A percentile compares a stretch with the other conserved stretches of the same genome.
Evolutionary conservation across 1,140 invertebrate species (phyloP).

Genomic region (Drosophila arizonae): DNA sequence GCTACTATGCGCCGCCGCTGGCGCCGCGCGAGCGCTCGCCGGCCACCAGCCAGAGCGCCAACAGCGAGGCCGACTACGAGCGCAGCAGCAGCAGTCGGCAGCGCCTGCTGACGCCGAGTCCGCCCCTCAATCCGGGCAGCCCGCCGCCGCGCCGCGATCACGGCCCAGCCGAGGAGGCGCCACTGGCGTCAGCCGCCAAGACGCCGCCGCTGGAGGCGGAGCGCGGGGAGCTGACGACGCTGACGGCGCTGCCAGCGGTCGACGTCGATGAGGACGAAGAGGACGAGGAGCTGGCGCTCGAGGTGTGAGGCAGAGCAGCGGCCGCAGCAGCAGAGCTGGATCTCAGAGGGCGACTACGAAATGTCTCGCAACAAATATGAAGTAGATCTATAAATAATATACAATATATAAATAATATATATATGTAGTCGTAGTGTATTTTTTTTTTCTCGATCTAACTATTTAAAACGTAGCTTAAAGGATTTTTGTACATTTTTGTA

Average conservation of each 20-base stretch:
- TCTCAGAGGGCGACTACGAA: conserved; percentile 55
- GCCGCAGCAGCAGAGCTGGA: conserved; percentile 43
- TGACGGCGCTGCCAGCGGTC: conserved; percentile 10
- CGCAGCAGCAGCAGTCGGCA: conserved; percentile 60
- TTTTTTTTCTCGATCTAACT: conserved; percentile 34
- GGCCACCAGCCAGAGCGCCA: conserved; percentile 66
- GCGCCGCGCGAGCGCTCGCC: conserved; percentile 55
- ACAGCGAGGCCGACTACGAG: conserved; percentile 64
- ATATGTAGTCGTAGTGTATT: conserved; percentile 12
- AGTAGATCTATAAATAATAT: conserved; percentile 1
- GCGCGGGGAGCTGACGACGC: conserved; percentile 1
- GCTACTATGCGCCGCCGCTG: conserved; percentile 65
- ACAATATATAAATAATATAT: conserved; percentile 1
- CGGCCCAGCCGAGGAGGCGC: conserved; percentile 30
- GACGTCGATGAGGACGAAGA: conserved; percentile 52
- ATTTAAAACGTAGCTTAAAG: conserved; percentile 52
- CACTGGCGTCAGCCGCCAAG: background rate
- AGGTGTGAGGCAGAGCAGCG: conserved; percentile 57
- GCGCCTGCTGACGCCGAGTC: conserved; percentile 71
- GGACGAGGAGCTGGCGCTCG: conserved; percentile 77
- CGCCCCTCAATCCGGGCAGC: conserved; percentile 79
- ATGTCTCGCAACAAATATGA: conserved; percentile 29
- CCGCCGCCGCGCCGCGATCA: conserved; percentile 63
- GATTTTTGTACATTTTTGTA: conserved; percentile 76
- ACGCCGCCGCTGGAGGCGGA: conserved; percentile 6